Base-by-base conservation (phyloP, 1,140 invertebrate genomes). In the Diorhabda elongata region DNA sequence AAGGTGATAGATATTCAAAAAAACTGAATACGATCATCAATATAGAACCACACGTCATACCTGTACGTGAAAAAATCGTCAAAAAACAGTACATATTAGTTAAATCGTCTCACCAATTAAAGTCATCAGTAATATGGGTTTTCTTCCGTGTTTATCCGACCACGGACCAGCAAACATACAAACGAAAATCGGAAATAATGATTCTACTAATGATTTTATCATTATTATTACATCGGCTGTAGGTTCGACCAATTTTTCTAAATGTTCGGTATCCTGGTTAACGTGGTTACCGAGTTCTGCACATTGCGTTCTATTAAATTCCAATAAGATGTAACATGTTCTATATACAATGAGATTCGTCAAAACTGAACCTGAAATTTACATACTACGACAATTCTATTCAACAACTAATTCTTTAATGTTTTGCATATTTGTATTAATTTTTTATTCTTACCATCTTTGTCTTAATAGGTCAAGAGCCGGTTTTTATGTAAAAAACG, bases 121-220 rank as follows among this genome's bases (percentile, higher is more conserved):
- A 44, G 84, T 80, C 5, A 82, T 72, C 7, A 90, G 75, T 26
- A 91, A 75, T 60, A 91, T 75, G 5, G 89, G 88, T 76, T 89
- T 91, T n/a, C 90, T 84, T 61, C 90, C 90, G 80, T 90, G 84
- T 61, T 82, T 85, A 77, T 91, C 90, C 69, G 89, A 91, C 90
- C 90, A 92, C 3, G 89, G 87, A 45, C 90, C 90, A 42, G 91
- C 77, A 72, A 90, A 90, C 2, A 91, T 78, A 26, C 87, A 85
- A 4, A 90, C 78, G 8, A 90, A 68, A 0, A 88, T 85, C 2
- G 89, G 87, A 45, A 87, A 81, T 69, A 90, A 79, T 58, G 85
- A 86, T 72, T 89, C 86, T 43, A 91, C 73, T 0, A 89, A 78
- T 11, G 83, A 84, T 69, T 85, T 84, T 0, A 83, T 79, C 73